phyloP scores from a whole-genome alignment of 2,797 vertebrate genomes.

The Saxicola maurus region DNA sequence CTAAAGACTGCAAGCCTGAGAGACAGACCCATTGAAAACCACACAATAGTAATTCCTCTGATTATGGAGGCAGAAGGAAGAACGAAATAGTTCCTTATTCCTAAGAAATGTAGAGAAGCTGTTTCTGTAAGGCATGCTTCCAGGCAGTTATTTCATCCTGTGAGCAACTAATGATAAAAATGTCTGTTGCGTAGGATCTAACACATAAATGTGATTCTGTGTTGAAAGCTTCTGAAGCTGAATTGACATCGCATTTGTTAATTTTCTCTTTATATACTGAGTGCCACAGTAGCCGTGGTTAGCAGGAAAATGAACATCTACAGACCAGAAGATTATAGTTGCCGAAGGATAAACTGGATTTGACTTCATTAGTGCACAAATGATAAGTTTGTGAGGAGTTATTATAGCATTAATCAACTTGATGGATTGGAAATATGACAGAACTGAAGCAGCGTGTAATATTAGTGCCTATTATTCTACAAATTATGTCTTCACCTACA shows the following conservation, averaged over 20 bases:
- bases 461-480: slow-evolving; percentile 81
- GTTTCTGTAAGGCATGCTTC: slow-evolving; percentile 29
- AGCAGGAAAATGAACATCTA: slow-evolving; percentile 57
- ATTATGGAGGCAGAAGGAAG: slow-evolving; percentile 20
- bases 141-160: slow-evolving; percentile 37
- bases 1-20: neutral
- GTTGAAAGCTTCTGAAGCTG: slow-evolving; percentile 39
- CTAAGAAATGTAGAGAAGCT: slow-evolving; percentile 33
- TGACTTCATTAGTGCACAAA: slow-evolving; percentile 82
- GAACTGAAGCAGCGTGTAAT: slow-evolving; percentile 76
- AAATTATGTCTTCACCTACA: slow-evolving; percentile 79
- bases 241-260: slow-evolving; percentile 31
- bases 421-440: slow-evolving; percentile 83
- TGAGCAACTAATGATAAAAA: slow-evolving; percentile 9
- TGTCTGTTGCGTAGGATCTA: slow-evolving; percentile 43
- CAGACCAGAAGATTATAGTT: slow-evolving; percentile 70
- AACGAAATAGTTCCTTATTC: slow-evolving; percentile 11
- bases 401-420: slow-evolving; percentile 83
- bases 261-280: slow-evolving; percentile 31
- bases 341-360: slow-evolving; percentile 76
- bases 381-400: slow-evolving; percentile 80
- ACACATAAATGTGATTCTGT: neutral
- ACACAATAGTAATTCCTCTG: slow-evolving; percentile 23
- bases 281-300: slow-evolving; percentile 28
- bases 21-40: slow-evolving; percentile 17